Base-by-base conservation (phyloP, 30 jellyfish, hydroid and myxozoan genomes). In the Hydra vulgaris region DNA sequence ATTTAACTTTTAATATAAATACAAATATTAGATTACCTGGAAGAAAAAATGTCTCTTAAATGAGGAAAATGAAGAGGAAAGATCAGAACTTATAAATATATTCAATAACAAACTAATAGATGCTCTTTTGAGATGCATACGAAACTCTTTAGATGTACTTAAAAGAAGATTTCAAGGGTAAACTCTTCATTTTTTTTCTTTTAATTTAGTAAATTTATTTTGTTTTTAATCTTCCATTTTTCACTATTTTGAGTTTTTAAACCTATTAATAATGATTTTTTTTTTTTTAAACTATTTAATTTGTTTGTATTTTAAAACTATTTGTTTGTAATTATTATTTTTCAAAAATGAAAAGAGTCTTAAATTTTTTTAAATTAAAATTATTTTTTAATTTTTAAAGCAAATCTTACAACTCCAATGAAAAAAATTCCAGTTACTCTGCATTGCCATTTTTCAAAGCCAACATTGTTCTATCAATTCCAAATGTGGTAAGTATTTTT, bases 121-220 rank as follows among this genome's bases (percentile, higher is more conserved):
- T 20, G 82, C 96, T 21, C 89, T 91, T 0, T 83, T 91, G 21
- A 76, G 83, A 71, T 91, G 98, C 72, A 78, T 86, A 8, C 76
- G 98, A 53, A 91, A 86, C 73, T 86, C 98, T 0, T 80, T 91
- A 18, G 98, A 91, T 80, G 56, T 82, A 21, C 78, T 91, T 77
- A 91, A 91, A 83, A 83, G 94, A 73, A 79, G 98, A 27, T 91
- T 91, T 78, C 96, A 95, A 68, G 96, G 95, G 98, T 91, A 91
- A 21, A 40, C 5, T 5, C 12, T 40, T 3, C 61, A 3, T 12
- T 81, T 78, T 54, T 26, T 5, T 21, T 4, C 25, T 21, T 21
- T 1, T 40, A 3, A 3, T 40, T 40, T n/a, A n/a, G n/a, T n/a
- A n/a, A n/a, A n/a, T 40, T 40, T 40, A 5, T 3, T 5, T 40